Conservation (phyloP, 1,140 invertebrate genomes). For the Drosophila ogumai region DNA sequence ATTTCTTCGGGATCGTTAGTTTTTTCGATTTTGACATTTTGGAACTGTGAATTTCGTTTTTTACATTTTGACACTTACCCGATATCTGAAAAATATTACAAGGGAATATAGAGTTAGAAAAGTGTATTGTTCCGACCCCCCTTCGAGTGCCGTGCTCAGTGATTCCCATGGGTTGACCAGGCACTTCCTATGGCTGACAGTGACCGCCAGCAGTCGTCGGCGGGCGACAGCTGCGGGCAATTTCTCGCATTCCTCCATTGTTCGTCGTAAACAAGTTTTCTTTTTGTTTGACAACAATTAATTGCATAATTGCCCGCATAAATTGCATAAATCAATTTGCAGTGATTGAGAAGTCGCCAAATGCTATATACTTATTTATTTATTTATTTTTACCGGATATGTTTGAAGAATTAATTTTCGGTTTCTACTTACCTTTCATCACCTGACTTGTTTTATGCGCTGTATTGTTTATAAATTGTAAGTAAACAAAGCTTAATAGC, state of each 20-base stretch:
- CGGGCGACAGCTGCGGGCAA: conserved; percentile 61
- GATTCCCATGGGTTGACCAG: conserved; percentile 32
- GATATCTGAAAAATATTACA: background rate
- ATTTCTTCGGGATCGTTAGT: background rate
- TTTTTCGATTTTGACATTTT: conserved; percentile 13
- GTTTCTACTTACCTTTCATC: background rate
- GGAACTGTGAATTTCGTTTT: conserved; percentile 44
- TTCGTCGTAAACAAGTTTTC: conserved; percentile 52
- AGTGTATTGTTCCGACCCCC: too few species aligned
- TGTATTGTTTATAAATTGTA: conserved; percentile 6
- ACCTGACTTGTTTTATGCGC: background rate
- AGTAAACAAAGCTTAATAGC: conserved; percentile 33
- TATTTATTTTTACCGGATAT: conserved; percentile 68
- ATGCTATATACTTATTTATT: conserved; percentile 46
- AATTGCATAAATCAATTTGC: conserved; percentile 68
- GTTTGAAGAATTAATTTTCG: conserved; percentile 38
- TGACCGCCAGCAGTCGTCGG: conserved; percentile 43
- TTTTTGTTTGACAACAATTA: conserved; percentile 75
- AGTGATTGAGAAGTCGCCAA: conserved; percentile 41
- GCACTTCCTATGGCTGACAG: conserved; percentile 57
- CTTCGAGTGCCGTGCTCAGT: background rate
- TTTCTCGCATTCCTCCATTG: conserved; percentile 67
- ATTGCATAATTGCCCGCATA: conserved; percentile 77
- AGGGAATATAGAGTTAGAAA: background rate
- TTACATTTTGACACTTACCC: conserved; percentile 38